A percentile compares a stretch with the other conserved stretches of the same genome.
phyloP scores from a whole-genome alignment of 1,140 invertebrate genomes.

The Holcopasites calliopsidis region DNA sequence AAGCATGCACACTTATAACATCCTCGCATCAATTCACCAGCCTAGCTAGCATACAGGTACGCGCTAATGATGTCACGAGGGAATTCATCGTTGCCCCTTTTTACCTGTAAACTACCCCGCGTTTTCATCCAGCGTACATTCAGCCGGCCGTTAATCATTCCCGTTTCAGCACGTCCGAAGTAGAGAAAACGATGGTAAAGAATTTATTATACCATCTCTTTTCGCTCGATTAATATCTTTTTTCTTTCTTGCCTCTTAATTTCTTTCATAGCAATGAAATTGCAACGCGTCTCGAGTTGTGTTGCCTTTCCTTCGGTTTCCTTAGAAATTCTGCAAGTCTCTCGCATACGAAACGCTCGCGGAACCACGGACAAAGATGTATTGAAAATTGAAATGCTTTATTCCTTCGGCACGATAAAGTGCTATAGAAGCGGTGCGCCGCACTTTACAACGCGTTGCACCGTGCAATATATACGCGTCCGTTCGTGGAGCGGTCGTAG shows the following conservation, averaged over 20 bases:
- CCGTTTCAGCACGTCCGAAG: not conserved
- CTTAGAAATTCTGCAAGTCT: not conserved
- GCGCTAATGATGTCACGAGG: not conserved
- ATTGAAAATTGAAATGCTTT: not conserved
- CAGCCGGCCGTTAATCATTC: not conserved
- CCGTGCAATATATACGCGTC: not conserved
- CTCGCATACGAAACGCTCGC: not conserved
- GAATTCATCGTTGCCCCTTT: not conserved
- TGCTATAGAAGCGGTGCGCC: not conserved
- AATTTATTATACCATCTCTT: too few species aligned
- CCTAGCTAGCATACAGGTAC: conserved; percentile 83
- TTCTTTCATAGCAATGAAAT: not conserved
- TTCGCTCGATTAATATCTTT: too few species aligned
- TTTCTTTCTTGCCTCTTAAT: too few species aligned
- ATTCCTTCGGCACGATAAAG: not conserved
- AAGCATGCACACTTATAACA: conserved; percentile 88
- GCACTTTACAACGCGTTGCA: not conserved
- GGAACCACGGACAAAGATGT: not conserved
- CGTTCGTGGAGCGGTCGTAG: not conserved
- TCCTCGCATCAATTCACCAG: conserved; percentile 87
- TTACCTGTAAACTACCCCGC: not conserved
- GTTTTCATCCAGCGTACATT: not conserved
- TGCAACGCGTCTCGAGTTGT: not conserved
- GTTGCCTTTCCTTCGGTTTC: too few species aligned
- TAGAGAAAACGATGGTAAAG: too few species aligned